Evolutionary conservation across 2,888 invertebrate species (phyloP).

Genomic region (Pseudococcus longispinus): DNA sequence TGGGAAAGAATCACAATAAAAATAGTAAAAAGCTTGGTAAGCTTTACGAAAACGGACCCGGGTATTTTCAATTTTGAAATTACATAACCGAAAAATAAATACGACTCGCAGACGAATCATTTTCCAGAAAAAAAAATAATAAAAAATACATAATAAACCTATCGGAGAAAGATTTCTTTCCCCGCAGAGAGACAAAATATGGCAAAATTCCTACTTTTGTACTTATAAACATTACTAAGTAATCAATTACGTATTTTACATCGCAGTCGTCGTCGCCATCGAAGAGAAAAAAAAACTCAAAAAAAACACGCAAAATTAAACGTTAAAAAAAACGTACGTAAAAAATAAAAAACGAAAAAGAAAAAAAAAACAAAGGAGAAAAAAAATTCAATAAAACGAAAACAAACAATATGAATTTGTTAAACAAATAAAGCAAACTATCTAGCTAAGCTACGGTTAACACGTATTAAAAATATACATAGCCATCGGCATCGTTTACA

Average conservation of each 20-base stretch:
- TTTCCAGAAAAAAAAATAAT: not conserved
- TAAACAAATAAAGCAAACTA: constrained; percentile 43
- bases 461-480: constrained; percentile 47
- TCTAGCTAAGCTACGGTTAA: constrained; percentile 50
- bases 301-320: constrained; percentile 33
- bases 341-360: constrained; percentile 32
- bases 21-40: not conserved
- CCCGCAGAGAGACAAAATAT: not conserved
- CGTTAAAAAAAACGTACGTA: not conserved
- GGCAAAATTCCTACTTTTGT: not conserved
- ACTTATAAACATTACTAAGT: not conserved
- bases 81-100: not conserved
- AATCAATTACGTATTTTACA: not conserved
- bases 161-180: not conserved
- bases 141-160: not conserved
- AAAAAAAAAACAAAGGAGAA: not conserved
- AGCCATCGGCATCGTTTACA: constrained; percentile 27
- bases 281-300: not conserved
- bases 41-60: not conserved
- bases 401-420: constrained; percentile 31
- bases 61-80: not conserved
- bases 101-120: not conserved
- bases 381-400: not conserved
- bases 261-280: not conserved
- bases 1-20: constrained; percentile 24